Evolutionary conservation across 2,797 vertebrate species (phyloP).

Genomic region (Setipinna tenuifilis): DNA sequence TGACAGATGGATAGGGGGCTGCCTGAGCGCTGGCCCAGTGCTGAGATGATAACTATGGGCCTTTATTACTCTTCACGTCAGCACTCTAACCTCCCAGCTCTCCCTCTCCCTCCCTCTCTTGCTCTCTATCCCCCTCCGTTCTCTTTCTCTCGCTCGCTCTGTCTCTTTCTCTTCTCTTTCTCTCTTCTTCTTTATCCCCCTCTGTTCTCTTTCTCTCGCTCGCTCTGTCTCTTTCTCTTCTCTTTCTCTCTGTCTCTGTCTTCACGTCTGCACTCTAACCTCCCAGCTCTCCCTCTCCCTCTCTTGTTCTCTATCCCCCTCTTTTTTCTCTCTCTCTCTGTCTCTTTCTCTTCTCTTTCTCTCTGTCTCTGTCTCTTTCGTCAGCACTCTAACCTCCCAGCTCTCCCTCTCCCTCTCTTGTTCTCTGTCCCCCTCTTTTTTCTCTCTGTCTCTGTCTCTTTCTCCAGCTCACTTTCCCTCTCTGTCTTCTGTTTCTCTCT

Average conservation of each 20-base stretch:
- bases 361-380: background rate
- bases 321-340: background rate
- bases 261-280: background rate
- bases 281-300: background rate
- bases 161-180: no score
- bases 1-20: background rate
- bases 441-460: background rate
- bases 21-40: background rate
- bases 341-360: no score
- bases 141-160: background rate
- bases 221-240: no score
- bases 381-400: background rate
- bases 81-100: background rate
- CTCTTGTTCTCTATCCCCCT: background rate
- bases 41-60: background rate
- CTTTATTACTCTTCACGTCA: conserved; percentile 3
- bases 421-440: background rate
- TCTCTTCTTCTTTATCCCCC: no score
- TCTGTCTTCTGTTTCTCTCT: no score
- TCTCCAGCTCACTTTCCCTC: no score
- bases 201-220: background rate
- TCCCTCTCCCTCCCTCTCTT: background rate
- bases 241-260: background rate
- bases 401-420: background rate
- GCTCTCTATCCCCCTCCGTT: background rate